A percentile compares a stretch with the other conserved stretches of the same genome.
Evolutionary conservation across 2,888 invertebrate species (phyloP).

Genomic region (Epinotia demarniana): DNA sequence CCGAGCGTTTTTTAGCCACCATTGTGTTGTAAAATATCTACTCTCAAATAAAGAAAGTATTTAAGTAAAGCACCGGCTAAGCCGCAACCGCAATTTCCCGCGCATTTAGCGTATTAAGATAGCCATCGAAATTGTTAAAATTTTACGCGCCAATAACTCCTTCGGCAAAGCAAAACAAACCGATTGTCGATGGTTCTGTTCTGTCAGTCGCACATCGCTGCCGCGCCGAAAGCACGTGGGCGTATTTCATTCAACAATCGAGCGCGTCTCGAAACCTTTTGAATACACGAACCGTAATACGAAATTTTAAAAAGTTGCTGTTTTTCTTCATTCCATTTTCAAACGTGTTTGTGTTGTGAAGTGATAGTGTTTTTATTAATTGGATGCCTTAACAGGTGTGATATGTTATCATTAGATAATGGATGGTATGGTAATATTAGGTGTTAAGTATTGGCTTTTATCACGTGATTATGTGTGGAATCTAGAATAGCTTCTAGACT

Average conservation of each 20-base stretch:
- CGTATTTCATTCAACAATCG: conserved; percentile 10
- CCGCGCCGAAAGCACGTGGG: conserved; percentile 30
- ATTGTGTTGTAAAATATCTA: too few species aligned
- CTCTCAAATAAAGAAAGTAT: too few species aligned
- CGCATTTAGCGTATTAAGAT: background rate
- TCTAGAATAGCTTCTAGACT: conserved; percentile 29
- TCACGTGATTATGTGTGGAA: background rate
- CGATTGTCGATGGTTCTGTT: conserved; percentile 29
- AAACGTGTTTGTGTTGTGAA: conserved; percentile 5
- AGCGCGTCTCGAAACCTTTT: background rate
- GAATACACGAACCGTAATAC: background rate
- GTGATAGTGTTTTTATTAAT: background rate
- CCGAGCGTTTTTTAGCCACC: too few species aligned
- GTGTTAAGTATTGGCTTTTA: conserved; percentile 19
- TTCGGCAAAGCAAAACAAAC: conserved; percentile 34
- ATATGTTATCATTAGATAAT: conserved; percentile 19
- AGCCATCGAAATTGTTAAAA: conserved; percentile 17
- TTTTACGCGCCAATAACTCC: conserved; percentile 36
- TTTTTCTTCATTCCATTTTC: background rate
- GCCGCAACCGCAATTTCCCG: background rate
- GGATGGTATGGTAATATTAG: background rate
- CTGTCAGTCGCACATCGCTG: conserved; percentile 30
- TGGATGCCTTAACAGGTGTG: conserved; percentile 20
- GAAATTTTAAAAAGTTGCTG: background rate
- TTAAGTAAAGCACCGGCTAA: background rate